A percentile compares a stretch with the other conserved stretches of the same genome.
Evolutionary conservation across 1,140 invertebrate species (phyloP).

Genomic region (Calliphora vicina): DNA sequence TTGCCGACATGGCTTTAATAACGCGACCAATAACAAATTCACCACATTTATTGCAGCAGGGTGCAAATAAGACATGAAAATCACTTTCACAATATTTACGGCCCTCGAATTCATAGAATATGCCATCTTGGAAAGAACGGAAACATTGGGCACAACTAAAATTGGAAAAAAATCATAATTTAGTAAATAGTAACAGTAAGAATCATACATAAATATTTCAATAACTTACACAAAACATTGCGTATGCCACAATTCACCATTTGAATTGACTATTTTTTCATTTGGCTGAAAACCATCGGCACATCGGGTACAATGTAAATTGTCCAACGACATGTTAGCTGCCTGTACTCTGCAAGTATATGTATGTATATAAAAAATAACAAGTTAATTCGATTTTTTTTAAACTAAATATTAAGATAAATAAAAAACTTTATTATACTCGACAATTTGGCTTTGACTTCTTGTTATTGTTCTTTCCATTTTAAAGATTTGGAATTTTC

Average conservation of each 20-base stretch:
- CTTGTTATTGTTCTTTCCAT: not conserved
- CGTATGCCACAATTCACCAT: constrained; percentile 98
- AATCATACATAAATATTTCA: not conserved
- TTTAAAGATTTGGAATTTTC: not conserved
- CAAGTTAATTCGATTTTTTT: not conserved
- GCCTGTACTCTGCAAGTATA: constrained; percentile 55
- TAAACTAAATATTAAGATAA: not conserved
- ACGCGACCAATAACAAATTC: constrained; percentile 97
- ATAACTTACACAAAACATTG: constrained; percentile 97
- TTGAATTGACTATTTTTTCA: constrained; percentile 99
- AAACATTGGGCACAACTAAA: constrained; percentile 98
- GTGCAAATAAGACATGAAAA: constrained; percentile 98
- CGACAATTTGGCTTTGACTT: not conserved
- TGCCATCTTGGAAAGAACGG: constrained; percentile 94
- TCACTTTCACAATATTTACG: constrained; percentile 99
- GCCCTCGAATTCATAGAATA: constrained; percentile 99
- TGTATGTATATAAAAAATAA: not conserved
- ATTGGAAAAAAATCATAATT: not conserved
- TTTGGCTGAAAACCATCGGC: constrained; percentile 92
- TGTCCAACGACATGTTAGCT: constrained; percentile 78
- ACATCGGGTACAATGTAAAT: constrained; percentile 94
- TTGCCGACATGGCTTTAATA: constrained; percentile 99
- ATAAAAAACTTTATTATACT: not conserved
- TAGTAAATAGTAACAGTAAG: too few species aligned
- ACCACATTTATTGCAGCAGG: constrained; percentile 96